Evolutionary conservation across 2,113 vertebrate genomes (phyloP), one percentile per base, ranked within the genome.

Genomic region (Semnornis frantzii): DNA sequence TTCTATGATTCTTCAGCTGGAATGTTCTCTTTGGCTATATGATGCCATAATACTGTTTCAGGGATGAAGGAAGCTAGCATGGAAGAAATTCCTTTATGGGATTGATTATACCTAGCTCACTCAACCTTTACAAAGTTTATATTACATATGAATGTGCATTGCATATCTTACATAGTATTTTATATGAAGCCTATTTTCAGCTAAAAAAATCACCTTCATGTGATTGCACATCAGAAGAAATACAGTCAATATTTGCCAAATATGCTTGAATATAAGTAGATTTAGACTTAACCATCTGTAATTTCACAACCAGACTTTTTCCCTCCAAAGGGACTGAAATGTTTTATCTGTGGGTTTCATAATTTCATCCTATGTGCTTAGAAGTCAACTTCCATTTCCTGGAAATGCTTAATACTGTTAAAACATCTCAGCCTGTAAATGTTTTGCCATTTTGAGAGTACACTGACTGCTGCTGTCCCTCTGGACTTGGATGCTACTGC

Each of bases 211-310:
- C 9, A 27, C 5, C 7, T 70, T 58, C 1, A 5, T 28, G 10
- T 48, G 27, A 23, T 39, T 19, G 20, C 8, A 33, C 5, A 16
- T 19, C 20, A 54, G 72, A 83, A 64, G 55, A 39, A 85, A 78
- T 79, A 24, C 6, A 34, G 24, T 50, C 37, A 50, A 9, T 74
- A 44, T 42, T 73, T 80, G 46, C 18, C 31, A 73, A 66, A 59
- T 17, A 2, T 1, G 1, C 23, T 55, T 66, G 28, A 33, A 55
- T 77, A 55, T 42, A 50, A 82, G 33, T 34, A 1, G 0, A 4
- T 50, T 64, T 44, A 75, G 34, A 42, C 12, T 54, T 48, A 50
- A 31, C 5, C 4, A 58, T 39, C 34, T 73, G 20, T 18, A 31
- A 2, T 66, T 85, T 54, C 33, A 28, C 34, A 39, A 14, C 33